These are phyloP conservation scores for Apodemus speciosus DNA, from an alignment of 2,113 vertebrate genomes.

Conservation along the genomic window DNA sequence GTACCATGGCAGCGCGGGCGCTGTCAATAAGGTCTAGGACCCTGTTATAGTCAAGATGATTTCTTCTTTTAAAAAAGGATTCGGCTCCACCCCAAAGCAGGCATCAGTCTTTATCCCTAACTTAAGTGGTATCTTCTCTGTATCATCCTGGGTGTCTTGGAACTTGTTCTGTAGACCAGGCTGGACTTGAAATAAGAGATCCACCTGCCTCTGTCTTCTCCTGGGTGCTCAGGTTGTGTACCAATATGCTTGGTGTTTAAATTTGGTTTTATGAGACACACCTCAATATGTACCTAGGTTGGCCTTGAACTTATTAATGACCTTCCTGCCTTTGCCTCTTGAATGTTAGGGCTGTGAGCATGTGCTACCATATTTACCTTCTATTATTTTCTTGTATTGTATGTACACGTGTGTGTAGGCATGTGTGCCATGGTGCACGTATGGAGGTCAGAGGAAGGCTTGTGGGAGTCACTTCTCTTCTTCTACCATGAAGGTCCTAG, in stretches of 20 bases:
- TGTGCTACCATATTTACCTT: neutral
- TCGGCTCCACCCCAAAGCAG: neutral
- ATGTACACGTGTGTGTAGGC: no score
- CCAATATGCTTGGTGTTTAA: no score
- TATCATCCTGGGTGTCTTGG: no score
- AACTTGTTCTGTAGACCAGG: no score
- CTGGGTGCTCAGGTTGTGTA: no score
- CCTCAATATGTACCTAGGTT: neutral
- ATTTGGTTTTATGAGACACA: no score
- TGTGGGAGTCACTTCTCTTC: neutral
- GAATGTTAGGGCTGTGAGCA: neutral
- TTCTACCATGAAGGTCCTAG: neutral
- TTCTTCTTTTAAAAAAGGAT: neutral
- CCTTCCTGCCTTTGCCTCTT: neutral
- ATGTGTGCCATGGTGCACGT: no score
- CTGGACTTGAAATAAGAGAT: no score
- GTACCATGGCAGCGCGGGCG: no score
- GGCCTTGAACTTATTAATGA: neutral
- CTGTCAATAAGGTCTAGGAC: no score
- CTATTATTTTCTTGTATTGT: no score
- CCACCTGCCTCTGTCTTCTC: no score
- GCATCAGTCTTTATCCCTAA: neutral
- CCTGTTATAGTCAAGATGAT: neutral
- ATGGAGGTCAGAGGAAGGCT: neutral
- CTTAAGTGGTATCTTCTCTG: neutral